Base-by-base conservation (phyloP, 2,113 vertebrate species). In the Sciurus niger region DNA sequence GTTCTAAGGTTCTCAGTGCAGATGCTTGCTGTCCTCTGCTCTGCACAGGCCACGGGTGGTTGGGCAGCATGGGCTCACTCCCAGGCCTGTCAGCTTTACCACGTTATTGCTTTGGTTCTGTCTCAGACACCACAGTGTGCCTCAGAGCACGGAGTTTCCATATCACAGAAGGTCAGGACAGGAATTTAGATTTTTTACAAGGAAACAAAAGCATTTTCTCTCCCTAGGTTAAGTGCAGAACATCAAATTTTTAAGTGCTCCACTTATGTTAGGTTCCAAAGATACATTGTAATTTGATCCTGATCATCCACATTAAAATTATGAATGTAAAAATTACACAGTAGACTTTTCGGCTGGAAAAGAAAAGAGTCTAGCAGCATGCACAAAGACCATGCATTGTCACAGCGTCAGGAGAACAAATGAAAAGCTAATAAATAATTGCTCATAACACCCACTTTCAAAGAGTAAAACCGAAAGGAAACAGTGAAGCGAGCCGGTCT, bases 91-190 rank as follows among this genome's bases (percentile, higher is more conserved):
- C 92, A 96, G 98, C 96, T 90, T 98, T 95, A 94, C 97, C 97
- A 96, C 90, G 87, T 99, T 99, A 99, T 99, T 99, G 99, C 99
- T 99, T 99, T 99, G 98, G 98, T 99, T 99, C 98, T 98, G 98
- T 98, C 98, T 98, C 96, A 97, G 98, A 98, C 97, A 98, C 97
- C 97, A 79, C 97, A 82, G 95, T 97, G 97, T 97, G 97, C 97
- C 98, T 98, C 98, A 32, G 98, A 98, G 90, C 98, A 98, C 96
- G 70, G 96, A 96, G 96, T 97, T 96, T 96, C 96, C 96, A 65
- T 93, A 97, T 98, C 97, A 98, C 97, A 97, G 97, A 98, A 98
- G 97, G 97, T 98, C 97, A 93, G 97, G 98, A 98, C 98, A 95
- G 98, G 98, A 98, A 97, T 98, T 97, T 97, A 98, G 98, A 94